These are phyloP conservation scores for Ciconia boyciana DNA, from an alignment of 2,113 vertebrate species.

Conservation along the genomic window DNA sequence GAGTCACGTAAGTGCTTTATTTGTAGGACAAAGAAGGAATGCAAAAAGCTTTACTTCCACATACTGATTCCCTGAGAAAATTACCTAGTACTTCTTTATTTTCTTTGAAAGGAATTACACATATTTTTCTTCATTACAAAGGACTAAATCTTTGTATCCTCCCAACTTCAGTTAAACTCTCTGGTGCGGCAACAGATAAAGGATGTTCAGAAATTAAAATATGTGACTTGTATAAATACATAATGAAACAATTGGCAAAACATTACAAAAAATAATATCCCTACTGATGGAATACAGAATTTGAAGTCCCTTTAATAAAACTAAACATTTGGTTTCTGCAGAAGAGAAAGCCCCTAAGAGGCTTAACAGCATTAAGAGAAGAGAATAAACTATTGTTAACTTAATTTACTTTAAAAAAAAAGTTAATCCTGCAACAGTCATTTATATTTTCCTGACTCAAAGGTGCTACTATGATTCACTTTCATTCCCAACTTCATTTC, in stretches of 20 bases:
- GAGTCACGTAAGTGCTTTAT: neutral
- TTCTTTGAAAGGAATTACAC: conserved; percentile 22
- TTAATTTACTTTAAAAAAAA: conserved; percentile 14
- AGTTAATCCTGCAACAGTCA: conserved; percentile 12
- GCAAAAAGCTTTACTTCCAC: neutral
- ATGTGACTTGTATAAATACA: conserved; percentile 20
- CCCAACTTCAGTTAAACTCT: conserved; percentile 7
- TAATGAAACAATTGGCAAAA: conserved; percentile 49
- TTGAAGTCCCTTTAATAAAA: conserved; percentile 12
- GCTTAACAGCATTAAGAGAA: conserved; percentile 25
- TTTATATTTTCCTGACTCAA: conserved; percentile 24
- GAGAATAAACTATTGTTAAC: conserved; percentile 34
- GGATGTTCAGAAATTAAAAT: conserved; percentile 40
- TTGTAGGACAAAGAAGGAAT: neutral
- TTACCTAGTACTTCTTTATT: neutral
- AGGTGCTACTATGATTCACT: conserved; percentile 19
- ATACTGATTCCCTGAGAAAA: neutral
- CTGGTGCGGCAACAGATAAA: neutral
- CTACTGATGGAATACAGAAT: neutral
- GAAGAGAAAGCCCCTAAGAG: conserved; percentile 8
- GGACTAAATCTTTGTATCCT: conserved; percentile 3
- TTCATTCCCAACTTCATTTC: neutral
- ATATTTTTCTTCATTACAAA: conserved; percentile 29
- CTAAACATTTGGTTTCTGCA: conserved; percentile 9
- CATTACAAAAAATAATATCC: conserved; percentile 8